Evolutionary conservation across 2,888 invertebrate species (phyloP), one percentile per base, ranked within the genome.

Genomic region (Micoletzkya japonica): DNA sequence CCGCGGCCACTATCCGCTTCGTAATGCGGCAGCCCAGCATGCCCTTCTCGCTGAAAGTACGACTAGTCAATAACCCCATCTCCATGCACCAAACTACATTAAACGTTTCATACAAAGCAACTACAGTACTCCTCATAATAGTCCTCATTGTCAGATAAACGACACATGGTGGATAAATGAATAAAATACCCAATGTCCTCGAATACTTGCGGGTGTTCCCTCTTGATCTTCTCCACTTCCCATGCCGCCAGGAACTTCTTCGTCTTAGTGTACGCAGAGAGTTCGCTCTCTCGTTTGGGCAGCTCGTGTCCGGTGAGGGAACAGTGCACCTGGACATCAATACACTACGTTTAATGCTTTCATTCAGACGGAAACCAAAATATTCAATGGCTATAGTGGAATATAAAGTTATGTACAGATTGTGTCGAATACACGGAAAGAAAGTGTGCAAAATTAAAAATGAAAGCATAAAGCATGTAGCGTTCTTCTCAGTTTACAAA

Each of bases 231-330:
- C 39, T 73, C 63, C 37, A 74, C 64, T 37, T 67, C 67, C 54
- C 56, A 72, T 6, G 73, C 73, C 4, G 59, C 67, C 59, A 61
- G 50, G 72, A 75, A 75, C 70, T 72, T 72, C 58, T 70, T 73
- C 56, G 72, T 64, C 24, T 70, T 66, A 17, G 57, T 64, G 61
- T 75, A 75, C 61, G 68, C 59, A 56, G 64, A 20, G n/a, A 72
- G 6, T 17, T 68, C 68, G 2, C n/a, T 58, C 49, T n/a, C 39
- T 20, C 68, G 44, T 20, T 20, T 58, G n/a, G 71, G 71, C 59
- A 75, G 28, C 56, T 75, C 75, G 36, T 75, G 75, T 3, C 72
- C 73, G 14, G 75, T 75, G 50, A 75, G 49, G n/a, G 57, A 60
- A 66, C 75, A 75, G 14, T 70, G 72, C 36, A 74, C 17, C 74